phyloP scores from a whole-genome alignment of 2,113 vertebrate species.

The Accipiter virgatus region DNA sequence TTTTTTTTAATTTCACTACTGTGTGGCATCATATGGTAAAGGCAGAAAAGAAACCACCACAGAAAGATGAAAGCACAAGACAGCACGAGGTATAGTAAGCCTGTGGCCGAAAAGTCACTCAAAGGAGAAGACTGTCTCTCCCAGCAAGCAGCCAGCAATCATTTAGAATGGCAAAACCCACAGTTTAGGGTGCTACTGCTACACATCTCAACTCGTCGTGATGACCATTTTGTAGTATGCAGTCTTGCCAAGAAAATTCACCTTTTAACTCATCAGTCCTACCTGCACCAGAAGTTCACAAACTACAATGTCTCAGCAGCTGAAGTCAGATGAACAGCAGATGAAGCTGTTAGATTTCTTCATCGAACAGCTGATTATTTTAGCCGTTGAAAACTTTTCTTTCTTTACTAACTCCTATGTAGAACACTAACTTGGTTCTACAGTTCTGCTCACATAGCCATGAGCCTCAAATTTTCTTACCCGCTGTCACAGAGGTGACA shows the following conservation, averaged over 20 bases:
- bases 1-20: background rate
- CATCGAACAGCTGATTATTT: background rate
- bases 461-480: background rate
- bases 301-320: background rate
- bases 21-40: background rate
- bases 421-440: background rate
- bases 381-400: background rate
- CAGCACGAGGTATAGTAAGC: background rate
- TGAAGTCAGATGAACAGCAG: background rate
- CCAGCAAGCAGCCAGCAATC: background rate
- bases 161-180: background rate
- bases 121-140: background rate
- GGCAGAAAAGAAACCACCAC: background rate
- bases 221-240: background rate
- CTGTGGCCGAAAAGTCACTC: background rate
- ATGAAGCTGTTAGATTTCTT: background rate
- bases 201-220: background rate
- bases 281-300: background rate
- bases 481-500: conserved; percentile 78
- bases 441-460: background rate
- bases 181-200: background rate
- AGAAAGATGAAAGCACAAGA: background rate
- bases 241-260: background rate
- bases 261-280: background rate
- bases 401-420: background rate